These are phyloP conservation scores for Ginglymostoma cirratum DNA, from an alignment of 2,113 vertebrate species.

Conservation along the genomic window DNA sequence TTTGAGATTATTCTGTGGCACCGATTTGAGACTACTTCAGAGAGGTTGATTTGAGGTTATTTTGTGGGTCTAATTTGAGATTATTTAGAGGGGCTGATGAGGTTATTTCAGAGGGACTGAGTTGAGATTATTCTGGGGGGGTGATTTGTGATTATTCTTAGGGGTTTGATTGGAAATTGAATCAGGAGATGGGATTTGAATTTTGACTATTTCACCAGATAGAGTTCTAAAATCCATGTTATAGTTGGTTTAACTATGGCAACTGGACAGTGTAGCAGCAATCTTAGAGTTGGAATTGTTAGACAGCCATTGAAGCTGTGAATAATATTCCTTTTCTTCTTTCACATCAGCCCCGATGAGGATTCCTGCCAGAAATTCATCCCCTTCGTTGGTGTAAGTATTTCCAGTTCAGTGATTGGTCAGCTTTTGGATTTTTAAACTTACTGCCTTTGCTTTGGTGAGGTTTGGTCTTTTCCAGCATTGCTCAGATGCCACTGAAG, in stretches of 20 bases:
- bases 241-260: not conserved
- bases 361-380: slow-evolving; percentile 92
- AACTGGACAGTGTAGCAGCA: not conserved
- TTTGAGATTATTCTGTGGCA: not conserved
- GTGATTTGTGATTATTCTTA: not conserved
- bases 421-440: not conserved
- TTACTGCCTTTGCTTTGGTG: not conserved
- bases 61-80: not conserved
- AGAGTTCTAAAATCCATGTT: not conserved
- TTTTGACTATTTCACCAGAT: not conserved
- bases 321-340: slow-evolving; percentile 42
- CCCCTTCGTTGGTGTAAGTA: slow-evolving; percentile 81
- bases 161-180: not conserved
- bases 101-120: not conserved
- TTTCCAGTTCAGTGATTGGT: not conserved
- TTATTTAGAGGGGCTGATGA: not conserved
- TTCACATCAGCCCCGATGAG: slow-evolving; percentile 66
- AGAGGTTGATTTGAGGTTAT: not conserved
- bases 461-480: not conserved
- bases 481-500: not conserved
- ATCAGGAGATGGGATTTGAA: not conserved
- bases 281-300: not conserved
- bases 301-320: not conserved
- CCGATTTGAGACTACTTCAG: not conserved
- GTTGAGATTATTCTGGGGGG: not conserved